These are phyloP conservation scores for Drosophila kohkoa DNA, from an alignment of 1,140 invertebrate species.

Conservation along the genomic window DNA sequence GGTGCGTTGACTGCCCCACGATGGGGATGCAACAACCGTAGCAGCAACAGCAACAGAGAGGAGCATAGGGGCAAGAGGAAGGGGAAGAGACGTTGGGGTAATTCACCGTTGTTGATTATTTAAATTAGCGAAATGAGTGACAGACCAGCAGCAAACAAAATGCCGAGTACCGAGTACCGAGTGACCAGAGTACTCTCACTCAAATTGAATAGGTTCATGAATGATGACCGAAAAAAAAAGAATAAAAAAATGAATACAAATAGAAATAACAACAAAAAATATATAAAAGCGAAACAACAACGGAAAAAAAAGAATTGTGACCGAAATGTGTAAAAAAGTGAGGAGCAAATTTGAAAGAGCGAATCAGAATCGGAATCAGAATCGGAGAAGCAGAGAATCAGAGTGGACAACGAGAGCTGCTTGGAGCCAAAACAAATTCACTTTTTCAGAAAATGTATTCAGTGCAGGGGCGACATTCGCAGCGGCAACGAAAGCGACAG, in stretches of 20 bases:
- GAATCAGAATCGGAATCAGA: neutral
- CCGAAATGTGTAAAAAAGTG: neutral
- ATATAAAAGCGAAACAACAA: constrained; percentile 10
- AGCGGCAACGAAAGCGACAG: constrained; percentile 81
- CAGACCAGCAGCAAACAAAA: constrained; percentile 45
- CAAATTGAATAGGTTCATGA: constrained; percentile 75
- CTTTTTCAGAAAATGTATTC: constrained; percentile 79
- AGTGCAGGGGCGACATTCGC: constrained; percentile 83
- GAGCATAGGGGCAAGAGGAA: neutral
- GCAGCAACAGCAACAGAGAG: neutral
- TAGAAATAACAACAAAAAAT: too few species aligned
- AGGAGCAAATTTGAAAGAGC: constrained; percentile 5
- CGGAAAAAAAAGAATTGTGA: neutral
- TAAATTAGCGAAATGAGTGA: constrained; percentile 80
- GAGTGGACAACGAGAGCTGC: constrained; percentile 5
- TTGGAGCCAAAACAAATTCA: constrained; percentile 66
- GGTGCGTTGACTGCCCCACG: constrained; percentile 39
- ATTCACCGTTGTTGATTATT: constrained; percentile 74
- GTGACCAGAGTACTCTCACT: constrained; percentile 20
- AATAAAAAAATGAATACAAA: constrained; percentile 21
- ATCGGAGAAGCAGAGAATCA: neutral
- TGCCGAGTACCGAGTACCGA: constrained; percentile 3
- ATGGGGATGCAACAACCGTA: constrained; percentile 7
- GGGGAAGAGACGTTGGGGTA: constrained; percentile 38
- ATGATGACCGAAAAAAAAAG: constrained; percentile 67